Percentiles rank a stretch among this genome's conserved stretches.
Evolutionary conservation across 2,888 invertebrate genomes (phyloP).

Genomic region (Xanthia togata): DNA sequence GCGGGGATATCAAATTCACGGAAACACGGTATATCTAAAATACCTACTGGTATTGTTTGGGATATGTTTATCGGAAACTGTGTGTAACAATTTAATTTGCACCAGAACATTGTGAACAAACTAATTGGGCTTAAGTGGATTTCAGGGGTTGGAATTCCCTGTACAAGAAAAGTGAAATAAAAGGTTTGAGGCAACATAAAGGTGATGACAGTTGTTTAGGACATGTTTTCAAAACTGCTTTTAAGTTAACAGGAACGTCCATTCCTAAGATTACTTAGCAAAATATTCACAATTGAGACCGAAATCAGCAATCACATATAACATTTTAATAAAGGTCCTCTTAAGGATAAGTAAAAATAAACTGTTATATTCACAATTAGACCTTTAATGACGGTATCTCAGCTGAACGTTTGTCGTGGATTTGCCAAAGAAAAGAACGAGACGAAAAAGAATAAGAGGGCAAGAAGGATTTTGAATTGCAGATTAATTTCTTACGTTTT

Average conservation of each 20-base stretch:
- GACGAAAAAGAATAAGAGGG: slow-evolving; percentile 75
- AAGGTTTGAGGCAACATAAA: neutral
- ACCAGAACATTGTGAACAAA: slow-evolving; percentile 7
- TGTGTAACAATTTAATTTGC: slow-evolving; percentile 16
- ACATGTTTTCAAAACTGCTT: neutral
- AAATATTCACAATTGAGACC: neutral
- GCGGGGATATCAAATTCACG: neutral
- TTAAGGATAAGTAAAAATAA: slow-evolving; percentile 46
- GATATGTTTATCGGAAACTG: slow-evolving; percentile 1
- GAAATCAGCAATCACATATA: neutral
- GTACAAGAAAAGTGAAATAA: neutral
- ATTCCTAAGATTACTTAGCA: neutral
- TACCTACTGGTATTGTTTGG: neutral
- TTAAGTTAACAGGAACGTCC: neutral
- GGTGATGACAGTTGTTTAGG: neutral
- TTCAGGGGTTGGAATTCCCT: neutral
- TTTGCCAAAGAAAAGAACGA: slow-evolving; percentile 74
- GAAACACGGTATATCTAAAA: neutral
- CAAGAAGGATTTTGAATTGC: slow-evolving; percentile 83
- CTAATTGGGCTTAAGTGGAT: slow-evolving; percentile 8
- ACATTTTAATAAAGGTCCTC: slow-evolving; percentile 37
- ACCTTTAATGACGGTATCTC: slow-evolving; percentile 63
- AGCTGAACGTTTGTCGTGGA: slow-evolving; percentile 72
- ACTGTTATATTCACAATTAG: slow-evolving; percentile 67
- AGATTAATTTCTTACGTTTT: slow-evolving; percentile 86